A percentile compares a stretch with the other conserved stretches of the same genome.
phyloP scores from a whole-genome alignment of 64 coral and sea anemone genomes.

The Orbicella faveolata region DNA sequence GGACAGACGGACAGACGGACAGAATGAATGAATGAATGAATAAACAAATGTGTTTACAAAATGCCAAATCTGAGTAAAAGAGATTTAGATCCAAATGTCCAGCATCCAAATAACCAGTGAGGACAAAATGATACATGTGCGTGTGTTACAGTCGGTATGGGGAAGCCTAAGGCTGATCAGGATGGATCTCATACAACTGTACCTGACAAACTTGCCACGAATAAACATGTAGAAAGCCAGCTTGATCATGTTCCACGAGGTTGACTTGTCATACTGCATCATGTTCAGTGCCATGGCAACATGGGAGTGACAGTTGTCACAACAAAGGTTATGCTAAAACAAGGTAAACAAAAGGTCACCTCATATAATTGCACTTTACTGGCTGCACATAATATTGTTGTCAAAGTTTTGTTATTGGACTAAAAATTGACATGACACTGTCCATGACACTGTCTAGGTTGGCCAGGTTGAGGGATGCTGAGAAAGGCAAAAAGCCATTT shows the following conservation, averaged over 20 bases:
- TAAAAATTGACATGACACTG: too few species aligned
- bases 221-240: constrained; percentile 75
- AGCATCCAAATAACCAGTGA: background rate
- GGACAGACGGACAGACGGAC: too few species aligned
- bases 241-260: constrained; percentile 97
- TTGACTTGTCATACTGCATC: constrained; percentile 81
- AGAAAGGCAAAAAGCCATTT: too few species aligned
- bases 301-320: constrained; percentile 98
- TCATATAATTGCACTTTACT: too few species aligned
- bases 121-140: too few species aligned
- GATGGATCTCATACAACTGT: background rate
- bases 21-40: too few species aligned
- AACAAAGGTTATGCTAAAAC: constrained; percentile 86
- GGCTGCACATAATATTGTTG: too few species aligned
- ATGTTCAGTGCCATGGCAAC: constrained; percentile 98
- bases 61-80: background rate
- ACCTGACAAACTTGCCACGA: constrained; percentile 94
- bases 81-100: background rate
- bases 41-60: background rate
- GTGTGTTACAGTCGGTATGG: background rate
- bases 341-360: background rate
- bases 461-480: too few species aligned
- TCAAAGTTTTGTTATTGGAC: too few species aligned
- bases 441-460: too few species aligned
- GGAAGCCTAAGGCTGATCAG: background rate